phyloP scores from a whole-genome alignment of 1,140 invertebrate species.

The Cydia strobilella region DNA sequence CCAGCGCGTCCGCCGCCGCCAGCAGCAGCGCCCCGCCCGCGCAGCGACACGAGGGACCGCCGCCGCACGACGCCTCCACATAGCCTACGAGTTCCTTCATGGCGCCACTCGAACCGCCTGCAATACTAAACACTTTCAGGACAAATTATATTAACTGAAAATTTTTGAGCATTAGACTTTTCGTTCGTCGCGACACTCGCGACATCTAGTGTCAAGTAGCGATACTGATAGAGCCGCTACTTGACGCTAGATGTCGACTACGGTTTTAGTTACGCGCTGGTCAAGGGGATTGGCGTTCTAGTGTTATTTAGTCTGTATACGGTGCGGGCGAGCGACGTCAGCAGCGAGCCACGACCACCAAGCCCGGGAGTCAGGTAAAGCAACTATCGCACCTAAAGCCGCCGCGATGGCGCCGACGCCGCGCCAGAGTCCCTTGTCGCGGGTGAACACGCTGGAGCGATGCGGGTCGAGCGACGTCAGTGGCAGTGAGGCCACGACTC shows the following conservation, averaged over 20 bases:
- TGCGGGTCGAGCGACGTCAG: slow-evolving; percentile 69
- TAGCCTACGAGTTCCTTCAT: slow-evolving; percentile 55
- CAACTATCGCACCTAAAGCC: slow-evolving; percentile 53
- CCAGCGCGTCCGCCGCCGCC: slow-evolving; percentile 95
- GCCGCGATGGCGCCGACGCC: slow-evolving; percentile 65
- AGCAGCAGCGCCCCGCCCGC: slow-evolving; percentile 95
- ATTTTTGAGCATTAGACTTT: too few relatives aligned
- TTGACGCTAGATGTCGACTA: too few relatives aligned
- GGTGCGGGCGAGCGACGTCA: slow-evolving; percentile 66
- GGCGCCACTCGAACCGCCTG: slow-evolving; percentile 55
- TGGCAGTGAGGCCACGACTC: slow-evolving; percentile 66
- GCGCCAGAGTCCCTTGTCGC: slow-evolving; percentile 62
- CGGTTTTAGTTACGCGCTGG: too few relatives aligned
- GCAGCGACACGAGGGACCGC: slow-evolving; percentile 48
- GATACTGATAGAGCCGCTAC: too few relatives aligned
- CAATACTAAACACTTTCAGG: neutral
- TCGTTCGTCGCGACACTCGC: too few relatives aligned
- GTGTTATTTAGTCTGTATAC: slow-evolving; percentile 9
- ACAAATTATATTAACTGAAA: neutral
- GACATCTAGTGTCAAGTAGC: too few relatives aligned
- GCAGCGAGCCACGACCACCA: slow-evolving; percentile 44
- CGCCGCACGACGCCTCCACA: slow-evolving; percentile 44
- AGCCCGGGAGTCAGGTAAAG: neutral
- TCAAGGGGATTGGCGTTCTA: too few relatives aligned
- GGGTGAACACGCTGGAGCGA: slow-evolving; percentile 66